Evolutionary conservation across 2,113 vertebrate species (phyloP).

Genomic region (Chionomys nivalis): DNA sequence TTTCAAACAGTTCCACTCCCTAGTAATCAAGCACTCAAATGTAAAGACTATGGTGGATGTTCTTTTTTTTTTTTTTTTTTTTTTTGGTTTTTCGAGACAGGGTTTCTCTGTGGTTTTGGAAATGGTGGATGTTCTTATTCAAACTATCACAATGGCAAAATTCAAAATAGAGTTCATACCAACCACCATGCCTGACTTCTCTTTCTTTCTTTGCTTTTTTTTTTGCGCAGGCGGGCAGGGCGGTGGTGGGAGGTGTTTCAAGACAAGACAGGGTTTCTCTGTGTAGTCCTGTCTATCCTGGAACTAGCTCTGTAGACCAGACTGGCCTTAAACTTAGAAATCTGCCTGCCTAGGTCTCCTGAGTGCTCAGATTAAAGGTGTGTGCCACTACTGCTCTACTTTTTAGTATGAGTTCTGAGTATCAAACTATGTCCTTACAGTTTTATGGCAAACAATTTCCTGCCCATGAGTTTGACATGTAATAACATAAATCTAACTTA

Average conservation of each 20-base stretch:
- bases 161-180: background rate
- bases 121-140: background rate
- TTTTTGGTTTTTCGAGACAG: too few species aligned
- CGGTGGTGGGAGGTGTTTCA: background rate
- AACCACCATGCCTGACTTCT: background rate
- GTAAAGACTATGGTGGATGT: background rate
- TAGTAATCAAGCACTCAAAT: background rate
- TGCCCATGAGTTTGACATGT: background rate
- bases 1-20: background rate
- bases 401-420: background rate
- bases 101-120: too few species aligned
- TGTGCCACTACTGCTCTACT: background rate
- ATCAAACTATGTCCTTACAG: background rate
- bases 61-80: too few species aligned
- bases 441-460: background rate
- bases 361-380: background rate
- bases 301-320: background rate
- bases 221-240: too few species aligned
- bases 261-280: background rate
- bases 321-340: background rate
- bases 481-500: background rate
- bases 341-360: background rate
- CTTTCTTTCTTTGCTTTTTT: too few species aligned
- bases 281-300: background rate
- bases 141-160: background rate